Percentiles rank a stretch among this genome's conserved stretches.
phyloP scores from a whole-genome alignment of 2,113 vertebrate species.

The Grantiella picta region DNA sequence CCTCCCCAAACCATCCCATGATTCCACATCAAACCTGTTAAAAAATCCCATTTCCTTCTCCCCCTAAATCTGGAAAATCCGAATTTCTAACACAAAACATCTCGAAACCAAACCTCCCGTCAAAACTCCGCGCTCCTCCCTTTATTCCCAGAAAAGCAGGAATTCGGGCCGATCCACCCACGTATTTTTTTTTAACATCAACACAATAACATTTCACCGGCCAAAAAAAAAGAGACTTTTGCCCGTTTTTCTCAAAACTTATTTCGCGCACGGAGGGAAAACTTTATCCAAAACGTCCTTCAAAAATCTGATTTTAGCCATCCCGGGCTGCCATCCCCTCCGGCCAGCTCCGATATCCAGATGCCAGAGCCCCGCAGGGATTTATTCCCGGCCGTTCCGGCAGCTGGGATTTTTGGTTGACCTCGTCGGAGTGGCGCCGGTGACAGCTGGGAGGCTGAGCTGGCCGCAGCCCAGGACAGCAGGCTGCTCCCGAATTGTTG shows the following conservation, averaged over 20 bases:
- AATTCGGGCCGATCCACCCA: accelerated
- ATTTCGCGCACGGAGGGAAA: too few species aligned
- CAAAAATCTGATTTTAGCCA: accelerated
- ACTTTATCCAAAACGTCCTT: neutral
- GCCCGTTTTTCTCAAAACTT: too few species aligned
- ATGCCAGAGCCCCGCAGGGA: neutral
- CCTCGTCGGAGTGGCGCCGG: neutral
- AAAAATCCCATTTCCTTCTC: neutral
- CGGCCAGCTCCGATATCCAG: neutral
- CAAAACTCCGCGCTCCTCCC: neutral
- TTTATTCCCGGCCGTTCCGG: neutral
- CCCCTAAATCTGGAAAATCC: accelerated
- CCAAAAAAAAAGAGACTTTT: too few species aligned
- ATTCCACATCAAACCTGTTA: neutral
- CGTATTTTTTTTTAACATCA: neutral
- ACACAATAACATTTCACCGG: too few species aligned
- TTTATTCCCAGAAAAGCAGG: neutral
- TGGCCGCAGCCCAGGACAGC: neutral
- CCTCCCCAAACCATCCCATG: accelerated
- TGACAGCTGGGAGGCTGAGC: constrained; percentile 6
- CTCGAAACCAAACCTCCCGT: neutral
- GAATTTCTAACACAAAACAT: accelerated
- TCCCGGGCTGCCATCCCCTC: neutral
- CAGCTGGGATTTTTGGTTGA: constrained; percentile 34
- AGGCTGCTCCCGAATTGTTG: neutral